Base-by-base conservation (phyloP, 2,113 vertebrate species). In the Ornithorhynchus anatinus region DNA sequence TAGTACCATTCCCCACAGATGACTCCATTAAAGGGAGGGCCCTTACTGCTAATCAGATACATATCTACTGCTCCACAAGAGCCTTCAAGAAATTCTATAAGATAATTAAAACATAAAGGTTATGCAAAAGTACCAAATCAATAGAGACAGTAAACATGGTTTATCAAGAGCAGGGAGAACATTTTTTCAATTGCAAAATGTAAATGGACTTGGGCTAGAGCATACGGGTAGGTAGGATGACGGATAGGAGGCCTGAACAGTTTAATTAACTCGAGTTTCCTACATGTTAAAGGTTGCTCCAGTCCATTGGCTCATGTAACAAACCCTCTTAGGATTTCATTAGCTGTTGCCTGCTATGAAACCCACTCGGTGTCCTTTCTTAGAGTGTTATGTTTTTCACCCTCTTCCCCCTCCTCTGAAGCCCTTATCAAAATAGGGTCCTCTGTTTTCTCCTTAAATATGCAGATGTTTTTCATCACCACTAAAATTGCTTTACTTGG, bases 241-340 rank as follows among this genome's bases (percentile, higher is more conserved):
- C 89, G 86, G 85, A 92, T 92, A 88, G 88, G 75, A 80, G 81
- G 72, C 68, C 1, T 0, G 75, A 90, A 91, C 73, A 36, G 86
- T 91, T 92, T 92, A 93, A 92, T 93, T 94, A 92, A 91, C 86
- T 94, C 73, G 42, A 48, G 86, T 90, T 91, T 88, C 82, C 81
- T 85, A 73, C 68, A 62, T 89, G 87, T 88, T 89, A 91, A 91
- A 92, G 88, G 89, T 90, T 88, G 85, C 85, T 73, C 66, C 90
- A 91, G 84, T 83, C 84, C 90, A 89, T 81, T 91, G 88, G 84
- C 76, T 92, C 85, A 89, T 83, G 69, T 87, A 92, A 89, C 85
- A 89, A 89, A 91, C 68, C 51, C 89, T 91, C 88, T 75, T 73
- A 89, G 88, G 88, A 84, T 87, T 92, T 88, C 33, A 71, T 89